phyloP scores from a whole-genome alignment of 2,797 vertebrate species.

The Zenarchopterus dispar region DNA sequence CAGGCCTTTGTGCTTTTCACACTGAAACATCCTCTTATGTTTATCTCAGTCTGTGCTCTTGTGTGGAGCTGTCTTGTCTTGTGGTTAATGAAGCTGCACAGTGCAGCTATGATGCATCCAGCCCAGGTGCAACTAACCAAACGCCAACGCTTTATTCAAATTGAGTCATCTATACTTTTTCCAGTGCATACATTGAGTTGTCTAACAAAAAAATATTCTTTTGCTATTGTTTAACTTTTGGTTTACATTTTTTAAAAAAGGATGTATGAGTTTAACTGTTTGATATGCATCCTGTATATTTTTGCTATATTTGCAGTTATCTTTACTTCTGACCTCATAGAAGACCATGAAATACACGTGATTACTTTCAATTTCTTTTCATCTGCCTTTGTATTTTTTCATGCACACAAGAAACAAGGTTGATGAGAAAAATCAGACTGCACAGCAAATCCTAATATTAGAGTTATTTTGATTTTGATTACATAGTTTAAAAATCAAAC shows the following conservation, averaged over 20 bases:
- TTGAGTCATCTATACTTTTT: neutral
- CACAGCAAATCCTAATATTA: neutral
- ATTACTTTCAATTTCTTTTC: neutral
- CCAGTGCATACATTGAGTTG: neutral
- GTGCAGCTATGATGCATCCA: conserved; percentile 3
- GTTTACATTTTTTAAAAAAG: neutral
- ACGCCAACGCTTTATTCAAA: conserved; percentile 11
- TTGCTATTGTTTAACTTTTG: neutral
- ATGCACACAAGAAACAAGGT: neutral
- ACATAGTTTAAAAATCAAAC: too few species aligned
- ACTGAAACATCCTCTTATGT: conserved; percentile 49
- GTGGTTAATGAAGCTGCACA: conserved; percentile 48
- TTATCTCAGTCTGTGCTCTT: conserved; percentile 22
- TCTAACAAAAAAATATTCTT: neutral
- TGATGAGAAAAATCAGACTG: neutral
- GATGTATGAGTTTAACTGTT: too few species aligned
- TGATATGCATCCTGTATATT: neutral
- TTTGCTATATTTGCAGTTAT: conserved; percentile 1
- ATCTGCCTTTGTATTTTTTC: neutral
- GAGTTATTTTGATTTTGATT: too few species aligned
- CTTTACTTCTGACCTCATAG: neutral
- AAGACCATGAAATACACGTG: neutral
- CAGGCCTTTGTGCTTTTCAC: conserved; percentile 37
- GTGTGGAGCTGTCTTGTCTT: conserved; percentile 33
- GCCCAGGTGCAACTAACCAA: conserved; percentile 38